phyloP scores from a whole-genome alignment of 2,888 invertebrate genomes.

The Acanthosepion lycidas region DNA sequence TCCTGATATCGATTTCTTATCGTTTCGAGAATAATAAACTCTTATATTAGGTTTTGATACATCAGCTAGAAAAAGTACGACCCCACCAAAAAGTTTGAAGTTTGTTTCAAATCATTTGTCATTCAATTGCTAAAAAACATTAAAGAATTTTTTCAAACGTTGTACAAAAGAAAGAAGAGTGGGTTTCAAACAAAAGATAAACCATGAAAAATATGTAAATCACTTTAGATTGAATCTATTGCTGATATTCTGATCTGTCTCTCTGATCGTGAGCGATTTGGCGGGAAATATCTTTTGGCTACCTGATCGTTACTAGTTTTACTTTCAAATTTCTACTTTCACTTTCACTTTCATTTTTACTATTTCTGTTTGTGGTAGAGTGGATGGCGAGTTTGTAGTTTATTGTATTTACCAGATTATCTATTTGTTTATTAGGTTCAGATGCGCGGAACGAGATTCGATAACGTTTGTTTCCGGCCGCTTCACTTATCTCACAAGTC shows the following conservation, averaged over 20 bases:
- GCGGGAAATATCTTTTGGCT: background rate
- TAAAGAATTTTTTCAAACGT: too few species aligned
- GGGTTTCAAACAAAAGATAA: too few species aligned
- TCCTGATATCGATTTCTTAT: too few species aligned
- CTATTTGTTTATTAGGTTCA: background rate
- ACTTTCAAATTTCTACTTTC: background rate
- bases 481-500: background rate
- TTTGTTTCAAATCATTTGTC: too few species aligned
- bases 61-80: too few species aligned
- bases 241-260: background rate
- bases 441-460: slow-evolving; percentile 22
- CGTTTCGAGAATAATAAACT: too few species aligned
- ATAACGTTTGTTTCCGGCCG: background rate
- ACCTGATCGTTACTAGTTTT: background rate
- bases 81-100: too few species aligned
- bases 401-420: background rate
- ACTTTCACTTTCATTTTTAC: background rate
- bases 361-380: background rate
- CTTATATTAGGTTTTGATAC: too few species aligned
- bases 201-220: background rate
- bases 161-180: too few species aligned
- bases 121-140: too few species aligned
- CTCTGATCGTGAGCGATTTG: background rate
- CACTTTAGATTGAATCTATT: background rate
- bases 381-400: background rate